These are phyloP conservation scores for Potamarius usumacintae DNA, from an alignment of 2,113 vertebrate species.

Conservation along the genomic window DNA sequence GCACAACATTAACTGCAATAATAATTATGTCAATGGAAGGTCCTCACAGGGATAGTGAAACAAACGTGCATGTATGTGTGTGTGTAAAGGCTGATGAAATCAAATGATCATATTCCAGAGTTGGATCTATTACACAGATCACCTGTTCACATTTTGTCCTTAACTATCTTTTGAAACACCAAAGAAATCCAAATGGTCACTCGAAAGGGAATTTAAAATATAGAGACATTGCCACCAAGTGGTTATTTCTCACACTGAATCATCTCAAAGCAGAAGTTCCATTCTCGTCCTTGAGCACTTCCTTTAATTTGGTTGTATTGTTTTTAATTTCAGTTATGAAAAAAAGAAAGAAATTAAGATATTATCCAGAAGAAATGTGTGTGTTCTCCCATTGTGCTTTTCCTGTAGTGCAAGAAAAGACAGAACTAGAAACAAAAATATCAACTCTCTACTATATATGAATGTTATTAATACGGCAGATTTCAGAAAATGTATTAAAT, in stretches of 20 bases:
- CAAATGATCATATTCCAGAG: not conserved
- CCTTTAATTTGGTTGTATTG: not conserved
- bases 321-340: not conserved
- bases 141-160: not conserved
- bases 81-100: too few relatives aligned
- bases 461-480: not conserved
- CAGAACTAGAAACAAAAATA: not conserved
- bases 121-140: too few relatives aligned
- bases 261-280: not conserved
- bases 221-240: constrained; percentile 10
- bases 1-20: too few relatives aligned
- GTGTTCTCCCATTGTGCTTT: not conserved
- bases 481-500: not conserved
- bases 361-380: not conserved
- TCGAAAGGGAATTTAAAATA: not conserved
- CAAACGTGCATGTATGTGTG: too few relatives aligned
- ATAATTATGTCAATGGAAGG: too few relatives aligned
- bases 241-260: not conserved
- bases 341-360: not conserved
- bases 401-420: not conserved
- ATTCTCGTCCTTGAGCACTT: not conserved
- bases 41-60: too few relatives aligned
- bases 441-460: not conserved
- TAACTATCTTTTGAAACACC: not conserved
- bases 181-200: not conserved